These are phyloP conservation scores for Drosophila trichaetosa DNA, from an alignment of 2,888 invertebrate genomes.

Conservation along the genomic window DNA sequence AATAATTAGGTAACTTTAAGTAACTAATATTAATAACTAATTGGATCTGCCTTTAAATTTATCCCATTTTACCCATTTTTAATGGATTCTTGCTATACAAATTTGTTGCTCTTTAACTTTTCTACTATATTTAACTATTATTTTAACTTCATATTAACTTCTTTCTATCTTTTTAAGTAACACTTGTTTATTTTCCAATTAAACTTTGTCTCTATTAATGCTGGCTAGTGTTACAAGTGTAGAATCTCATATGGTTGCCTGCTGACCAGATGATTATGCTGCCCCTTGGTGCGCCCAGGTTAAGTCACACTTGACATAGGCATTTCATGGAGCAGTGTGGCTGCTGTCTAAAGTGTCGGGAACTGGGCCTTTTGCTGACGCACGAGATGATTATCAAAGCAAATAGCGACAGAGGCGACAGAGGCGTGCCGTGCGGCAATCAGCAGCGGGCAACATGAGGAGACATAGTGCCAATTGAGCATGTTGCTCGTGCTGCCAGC, in stretches of 20 bases:
- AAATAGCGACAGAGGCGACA: constrained; percentile 8
- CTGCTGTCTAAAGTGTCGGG: constrained; percentile 60
- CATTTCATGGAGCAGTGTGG: constrained; percentile 35
- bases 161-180: background rate
- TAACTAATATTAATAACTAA: background rate
- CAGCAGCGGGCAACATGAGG: constrained; percentile 64
- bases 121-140: background rate
- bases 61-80: background rate
- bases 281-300: constrained; percentile 13
- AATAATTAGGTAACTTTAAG: background rate
- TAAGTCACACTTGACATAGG: constrained; percentile 39
- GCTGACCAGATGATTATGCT: constrained; percentile 12
- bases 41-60: background rate
- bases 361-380: constrained; percentile 68
- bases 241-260: background rate
- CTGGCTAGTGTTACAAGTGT: constrained; percentile 11
- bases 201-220: too few species aligned
- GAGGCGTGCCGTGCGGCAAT: constrained; percentile 38
- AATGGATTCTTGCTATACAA: background rate
- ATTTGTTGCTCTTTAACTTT: too few species aligned
- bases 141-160: background rate
- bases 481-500: constrained; percentile 72
- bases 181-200: background rate
- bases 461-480: constrained; percentile 72
- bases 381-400: constrained; percentile 77